Percentiles rank a stretch among this genome's conserved stretches.
Evolutionary conservation across 2,113 vertebrate genomes (phyloP).

Genomic region (Sinosuthora webbiana): DNA sequence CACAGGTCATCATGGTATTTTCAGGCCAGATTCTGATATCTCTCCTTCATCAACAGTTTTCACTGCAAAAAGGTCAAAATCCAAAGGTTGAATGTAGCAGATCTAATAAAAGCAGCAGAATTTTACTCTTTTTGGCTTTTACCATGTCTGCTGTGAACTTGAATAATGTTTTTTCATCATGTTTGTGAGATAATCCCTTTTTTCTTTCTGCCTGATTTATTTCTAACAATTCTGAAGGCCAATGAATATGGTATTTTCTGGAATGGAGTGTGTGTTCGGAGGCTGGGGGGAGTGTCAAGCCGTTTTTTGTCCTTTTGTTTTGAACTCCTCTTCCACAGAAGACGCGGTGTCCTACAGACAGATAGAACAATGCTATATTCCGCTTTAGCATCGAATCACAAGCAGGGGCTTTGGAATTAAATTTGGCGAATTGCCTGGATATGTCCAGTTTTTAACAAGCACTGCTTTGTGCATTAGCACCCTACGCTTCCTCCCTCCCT

Average conservation of each 20-base stretch:
- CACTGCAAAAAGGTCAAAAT: background rate
- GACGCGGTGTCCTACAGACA: conserved; percentile 76
- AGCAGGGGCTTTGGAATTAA: conserved; percentile 79
- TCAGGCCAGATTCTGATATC: background rate
- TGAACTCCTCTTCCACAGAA: conserved; percentile 53
- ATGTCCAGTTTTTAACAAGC: conserved; percentile 89
- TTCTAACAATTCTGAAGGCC: conserved; percentile 55
- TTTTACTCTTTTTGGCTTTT: background rate
- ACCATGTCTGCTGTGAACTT: background rate
- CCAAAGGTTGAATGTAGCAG: background rate
- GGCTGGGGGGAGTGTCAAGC: conserved; percentile 43
- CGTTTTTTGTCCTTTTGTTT: conserved; percentile 60
- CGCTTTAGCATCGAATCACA: conserved; percentile 72
- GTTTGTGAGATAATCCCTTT: conserved; percentile 7
- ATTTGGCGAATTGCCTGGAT: conserved; percentile 84
- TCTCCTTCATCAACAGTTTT: background rate
- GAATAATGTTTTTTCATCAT: background rate
- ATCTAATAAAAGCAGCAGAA: background rate
- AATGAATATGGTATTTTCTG: conserved; percentile 54
- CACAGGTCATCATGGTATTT: background rate
- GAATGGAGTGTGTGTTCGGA: conserved; percentile 49
- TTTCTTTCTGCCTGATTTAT: conserved; percentile 37
- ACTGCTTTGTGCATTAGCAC: conserved; percentile 83
- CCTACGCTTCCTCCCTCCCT: conserved; percentile 44
- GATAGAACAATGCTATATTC: conserved; percentile 74